A percentile compares a stretch with the other conserved stretches of the same genome.
These are phyloP conservation scores for Chironomus riparius DNA, from an alignment of 2,888 invertebrate species.

Conservation along the genomic window DNA sequence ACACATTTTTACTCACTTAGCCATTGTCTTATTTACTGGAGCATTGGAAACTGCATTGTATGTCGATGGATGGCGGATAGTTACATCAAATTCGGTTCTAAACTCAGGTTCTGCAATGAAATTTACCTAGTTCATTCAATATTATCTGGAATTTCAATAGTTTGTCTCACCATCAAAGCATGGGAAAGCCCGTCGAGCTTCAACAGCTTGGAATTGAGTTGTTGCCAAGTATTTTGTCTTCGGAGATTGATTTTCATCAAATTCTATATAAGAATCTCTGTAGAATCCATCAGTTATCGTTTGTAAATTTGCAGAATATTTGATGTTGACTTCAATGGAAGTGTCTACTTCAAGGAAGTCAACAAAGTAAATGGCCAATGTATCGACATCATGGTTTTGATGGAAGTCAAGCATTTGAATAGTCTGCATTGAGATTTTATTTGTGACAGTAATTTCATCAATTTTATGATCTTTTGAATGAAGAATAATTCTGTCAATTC, in stretches of 20 bases:
- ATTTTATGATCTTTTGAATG: slow-evolving; percentile 9
- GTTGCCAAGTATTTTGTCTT: not conserved
- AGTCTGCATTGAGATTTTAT: not conserved
- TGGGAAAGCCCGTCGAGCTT: slow-evolving; percentile 1
- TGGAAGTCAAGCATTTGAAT: not conserved
- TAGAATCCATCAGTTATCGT: not conserved
- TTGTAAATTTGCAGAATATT: not conserved
- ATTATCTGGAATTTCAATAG: too few species aligned
- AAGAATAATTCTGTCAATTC: not conserved
- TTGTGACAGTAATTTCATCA: not conserved
- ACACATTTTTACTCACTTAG: not conserved
- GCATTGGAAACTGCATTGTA: slow-evolving; percentile 3
- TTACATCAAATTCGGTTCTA: not conserved
- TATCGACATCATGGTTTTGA: not conserved
- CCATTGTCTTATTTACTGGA: not conserved
- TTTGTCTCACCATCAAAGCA: not conserved
- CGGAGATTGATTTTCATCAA: not conserved
- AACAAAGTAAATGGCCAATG: slow-evolving; percentile 8
- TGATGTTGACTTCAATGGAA: not conserved
- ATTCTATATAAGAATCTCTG: not conserved
- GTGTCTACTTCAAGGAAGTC: not conserved
- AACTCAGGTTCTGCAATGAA: not conserved
- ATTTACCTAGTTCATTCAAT: too few species aligned
- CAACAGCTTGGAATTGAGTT: slow-evolving; percentile 11
- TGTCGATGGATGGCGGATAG: not conserved